A percentile compares a stretch with the other conserved stretches of the same genome.
Evolutionary conservation across 2,888 invertebrate species (phyloP).

Genomic region (Buathra laborator): DNA sequence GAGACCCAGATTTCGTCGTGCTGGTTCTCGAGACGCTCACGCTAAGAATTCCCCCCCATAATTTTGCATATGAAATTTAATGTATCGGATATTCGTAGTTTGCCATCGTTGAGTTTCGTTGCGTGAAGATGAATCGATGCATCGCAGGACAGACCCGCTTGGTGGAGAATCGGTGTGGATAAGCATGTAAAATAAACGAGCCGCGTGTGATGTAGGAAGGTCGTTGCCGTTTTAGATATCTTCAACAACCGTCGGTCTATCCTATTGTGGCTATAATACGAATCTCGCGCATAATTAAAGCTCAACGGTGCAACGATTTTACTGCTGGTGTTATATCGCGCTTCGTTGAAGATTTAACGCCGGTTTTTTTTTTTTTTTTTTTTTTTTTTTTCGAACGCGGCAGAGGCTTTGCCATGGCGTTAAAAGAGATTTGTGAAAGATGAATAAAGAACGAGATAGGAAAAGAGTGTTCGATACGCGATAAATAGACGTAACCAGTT

Average conservation of each 20-base stretch:
- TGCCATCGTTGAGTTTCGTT: neutral
- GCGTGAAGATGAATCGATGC: neutral
- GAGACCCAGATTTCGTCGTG: conserved; percentile 61
- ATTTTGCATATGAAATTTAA: conserved; percentile 38
- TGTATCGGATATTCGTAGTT: conserved; percentile 5
- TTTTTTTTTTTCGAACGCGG: neutral
- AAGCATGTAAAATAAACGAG: neutral
- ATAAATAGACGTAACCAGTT: conserved; percentile 63
- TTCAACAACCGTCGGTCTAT: conserved; percentile 3
- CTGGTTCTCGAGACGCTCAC: conserved; percentile 15
- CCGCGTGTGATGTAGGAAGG: conserved; percentile 25
- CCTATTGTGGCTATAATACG: conserved; percentile 37
- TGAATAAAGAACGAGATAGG: conserved; percentile 30
- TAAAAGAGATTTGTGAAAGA: conserved; percentile 11
- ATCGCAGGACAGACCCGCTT: neutral
- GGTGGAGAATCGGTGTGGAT: neutral
- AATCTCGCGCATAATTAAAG: conserved; percentile 44
- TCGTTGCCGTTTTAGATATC: conserved; percentile 45
- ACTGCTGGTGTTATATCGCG: conserved; percentile 36
- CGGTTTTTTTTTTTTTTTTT: conserved; percentile 14
- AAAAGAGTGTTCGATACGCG: conserved; percentile 54
- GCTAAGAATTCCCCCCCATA: conserved; percentile 19
- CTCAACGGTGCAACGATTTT: conserved; percentile 59
- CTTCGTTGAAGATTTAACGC: conserved; percentile 57
- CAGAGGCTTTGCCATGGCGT: conserved; percentile 25